Evolutionary conservation across 1,140 invertebrate genomes (phyloP).

Genomic region (Cydia splendana): DNA sequence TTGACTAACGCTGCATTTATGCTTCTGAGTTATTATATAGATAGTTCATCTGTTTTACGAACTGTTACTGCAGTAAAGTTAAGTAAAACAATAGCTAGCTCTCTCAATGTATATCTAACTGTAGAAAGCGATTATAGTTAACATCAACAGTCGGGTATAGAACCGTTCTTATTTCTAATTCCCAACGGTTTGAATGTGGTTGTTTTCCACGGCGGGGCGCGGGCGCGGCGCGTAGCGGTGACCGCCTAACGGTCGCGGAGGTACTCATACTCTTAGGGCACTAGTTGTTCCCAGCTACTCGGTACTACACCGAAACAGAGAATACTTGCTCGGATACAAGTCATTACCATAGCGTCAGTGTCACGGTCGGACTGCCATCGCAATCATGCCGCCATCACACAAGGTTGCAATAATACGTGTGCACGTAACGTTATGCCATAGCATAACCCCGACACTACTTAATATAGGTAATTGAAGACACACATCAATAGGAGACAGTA

Average conservation of each 20-base stretch:
- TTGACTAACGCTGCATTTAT: neutral
- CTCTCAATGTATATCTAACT: conserved; percentile 16
- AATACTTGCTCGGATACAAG: conserved; percentile 48
- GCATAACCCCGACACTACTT: conserved; percentile 24
- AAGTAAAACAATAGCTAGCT: neutral
- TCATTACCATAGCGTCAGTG: conserved; percentile 72
- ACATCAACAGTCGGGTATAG: conserved; percentile 32
- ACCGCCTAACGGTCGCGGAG: conserved; percentile 68
- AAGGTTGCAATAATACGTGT: conserved; percentile 62
- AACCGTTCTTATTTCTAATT: conserved; percentile 53
- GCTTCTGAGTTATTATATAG: neutral
- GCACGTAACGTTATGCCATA: conserved; percentile 55
- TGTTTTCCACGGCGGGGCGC: conserved; percentile 47
- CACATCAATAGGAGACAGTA: neutral
- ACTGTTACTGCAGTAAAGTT: conserved; percentile 1
- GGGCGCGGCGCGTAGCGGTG: conserved; percentile 60
- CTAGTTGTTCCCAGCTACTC: conserved; percentile 37
- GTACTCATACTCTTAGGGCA: conserved; percentile 61
- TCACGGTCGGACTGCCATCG: conserved; percentile 68
- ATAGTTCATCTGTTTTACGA: conserved; percentile 2
- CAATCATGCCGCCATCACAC: conserved; percentile 63
- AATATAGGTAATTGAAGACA: conserved; percentile 11
- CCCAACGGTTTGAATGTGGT: conserved; percentile 45
- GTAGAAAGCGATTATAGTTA: conserved; percentile 34
- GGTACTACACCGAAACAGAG: conserved; percentile 47